Evolutionary conservation across 2,113 vertebrate species (phyloP), one percentile per base, ranked within the genome.

Genomic region (Campylorhamphus procurvoides): DNA sequence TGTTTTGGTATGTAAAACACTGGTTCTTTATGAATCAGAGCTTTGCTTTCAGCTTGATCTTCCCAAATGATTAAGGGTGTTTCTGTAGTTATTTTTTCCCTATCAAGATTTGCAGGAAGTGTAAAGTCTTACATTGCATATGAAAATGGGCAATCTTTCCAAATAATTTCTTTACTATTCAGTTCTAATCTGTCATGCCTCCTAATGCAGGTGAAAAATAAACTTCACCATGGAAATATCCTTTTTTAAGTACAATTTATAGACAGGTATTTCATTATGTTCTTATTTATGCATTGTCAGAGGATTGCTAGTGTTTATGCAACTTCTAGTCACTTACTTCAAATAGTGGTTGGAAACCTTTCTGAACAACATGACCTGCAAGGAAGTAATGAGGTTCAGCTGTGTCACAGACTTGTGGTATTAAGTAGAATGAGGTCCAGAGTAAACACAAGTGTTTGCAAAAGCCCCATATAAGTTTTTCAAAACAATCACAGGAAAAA

Each of bases 121-220:
- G 39, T 92, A 42, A 71, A 95, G 76, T 77, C 64, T 89, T 90
- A 29, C 12, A 66, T 59, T 92, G 91, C 31, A 17, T 81, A 75
- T 91, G 71, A 96, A 96, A 97, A 81, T 3, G 22, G 44, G 53
- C 29, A 88, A 59, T 83, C 63, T 97, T 97, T 95, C 86, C 47
- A 93, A 96, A 84, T 94, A 53, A 96, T 94, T 96, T 94, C 64
- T 94, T 94, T 93, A 64, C 69, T 97, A 96, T 97, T 96, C 73
- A 94, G 82, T 97, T 97, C 77, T 89, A 75, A 86, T 96, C 62
- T 96, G 87, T 96, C 89, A 85, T 90, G 66, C 63, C 31, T 94
- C 63, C 96, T 97, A 97, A 80, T 96, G 73, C 72, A 96, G 93
- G 31, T 92, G 96, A 92, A 97, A 96, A 97, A 96, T 87, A 90